These are phyloP conservation scores for Camponotus vicinus DNA, from an alignment of 1,140 invertebrate genomes.

Conservation along the genomic window DNA sequence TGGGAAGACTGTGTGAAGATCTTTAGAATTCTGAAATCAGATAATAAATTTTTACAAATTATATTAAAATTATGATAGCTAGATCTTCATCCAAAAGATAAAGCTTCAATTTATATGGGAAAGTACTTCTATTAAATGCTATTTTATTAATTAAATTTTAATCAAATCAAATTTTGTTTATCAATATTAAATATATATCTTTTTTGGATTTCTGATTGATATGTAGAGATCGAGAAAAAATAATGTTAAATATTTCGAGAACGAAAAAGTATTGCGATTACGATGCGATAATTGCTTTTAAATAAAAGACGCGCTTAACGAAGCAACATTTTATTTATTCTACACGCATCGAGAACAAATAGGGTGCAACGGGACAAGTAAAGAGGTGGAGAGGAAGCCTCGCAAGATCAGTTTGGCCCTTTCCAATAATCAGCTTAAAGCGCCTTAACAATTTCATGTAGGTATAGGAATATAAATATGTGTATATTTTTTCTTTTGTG, in stretches of 20 bases:
- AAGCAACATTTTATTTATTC: conserved; percentile 22
- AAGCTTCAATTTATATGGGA: not conserved
- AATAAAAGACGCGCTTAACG: not conserved
- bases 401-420: conserved; percentile 78
- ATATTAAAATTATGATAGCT: not conserved
- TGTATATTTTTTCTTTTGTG: conserved; percentile 22
- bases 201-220: not conserved
- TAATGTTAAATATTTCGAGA: not conserved
- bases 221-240: not conserved
- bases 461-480: conserved; percentile 80
- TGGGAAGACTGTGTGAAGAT: not conserved
- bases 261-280: conserved; percentile 1
- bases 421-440: conserved; percentile 83
- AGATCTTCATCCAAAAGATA: not conserved
- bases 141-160: conserved; percentile 18
- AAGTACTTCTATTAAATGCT: conserved; percentile 1
- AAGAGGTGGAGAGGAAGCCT: conserved; percentile 75
- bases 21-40: not conserved
- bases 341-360: not conserved
- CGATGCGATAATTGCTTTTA: not conserved
- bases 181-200: not conserved
- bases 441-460: conserved; percentile 80
- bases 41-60: conserved; percentile 13
- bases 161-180: not conserved
- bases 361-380: conserved; percentile 49